These are phyloP conservation scores for Euplexia lucipara DNA, from an alignment of 2,888 invertebrate species.

Conservation along the genomic window DNA sequence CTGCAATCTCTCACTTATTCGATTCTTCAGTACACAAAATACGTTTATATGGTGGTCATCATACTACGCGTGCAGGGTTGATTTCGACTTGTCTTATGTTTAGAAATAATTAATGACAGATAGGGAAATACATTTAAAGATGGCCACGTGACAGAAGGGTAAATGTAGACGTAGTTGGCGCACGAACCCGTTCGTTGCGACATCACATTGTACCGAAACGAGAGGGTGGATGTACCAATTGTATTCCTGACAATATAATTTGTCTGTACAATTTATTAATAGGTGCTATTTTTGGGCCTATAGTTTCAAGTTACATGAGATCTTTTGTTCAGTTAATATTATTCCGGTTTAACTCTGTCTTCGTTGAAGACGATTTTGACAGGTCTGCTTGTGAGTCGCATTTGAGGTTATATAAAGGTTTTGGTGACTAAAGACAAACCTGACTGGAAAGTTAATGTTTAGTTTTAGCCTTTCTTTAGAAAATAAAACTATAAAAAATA, in stretches of 20 bases:
- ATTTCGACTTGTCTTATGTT: slow-evolving; percentile 23
- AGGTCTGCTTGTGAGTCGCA: too few relatives aligned
- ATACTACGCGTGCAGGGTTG: too few relatives aligned
- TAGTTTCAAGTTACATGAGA: slow-evolving; percentile 27
- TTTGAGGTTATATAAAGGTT: neutral
- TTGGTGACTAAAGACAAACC: neutral
- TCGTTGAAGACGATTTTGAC: neutral
- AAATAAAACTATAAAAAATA: neutral
- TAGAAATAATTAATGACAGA: slow-evolving; percentile 40
- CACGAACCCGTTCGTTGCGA: slow-evolving; percentile 21
- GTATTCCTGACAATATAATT: slow-evolving; percentile 41
- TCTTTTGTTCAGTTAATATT: slow-evolving; percentile 26
- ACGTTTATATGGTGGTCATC: too few relatives aligned
- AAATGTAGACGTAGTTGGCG: slow-evolving; percentile 49
- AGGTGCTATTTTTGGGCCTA: slow-evolving; percentile 4
- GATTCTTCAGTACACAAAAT: too few relatives aligned
- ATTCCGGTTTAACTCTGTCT: slow-evolving; percentile 9
- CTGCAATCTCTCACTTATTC: too few relatives aligned
- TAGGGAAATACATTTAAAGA: slow-evolving; percentile 40
- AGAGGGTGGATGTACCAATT: slow-evolving; percentile 33
- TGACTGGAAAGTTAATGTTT: neutral
- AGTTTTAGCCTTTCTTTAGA: neutral
- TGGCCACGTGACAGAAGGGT: slow-evolving; percentile 43
- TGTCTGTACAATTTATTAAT: slow-evolving; percentile 13
- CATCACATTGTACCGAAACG: slow-evolving; percentile 16